Evolutionary conservation across 2,888 invertebrate species (phyloP), one percentile per base, ranked within the genome.

Genomic region (Ditula angustiorana): DNA sequence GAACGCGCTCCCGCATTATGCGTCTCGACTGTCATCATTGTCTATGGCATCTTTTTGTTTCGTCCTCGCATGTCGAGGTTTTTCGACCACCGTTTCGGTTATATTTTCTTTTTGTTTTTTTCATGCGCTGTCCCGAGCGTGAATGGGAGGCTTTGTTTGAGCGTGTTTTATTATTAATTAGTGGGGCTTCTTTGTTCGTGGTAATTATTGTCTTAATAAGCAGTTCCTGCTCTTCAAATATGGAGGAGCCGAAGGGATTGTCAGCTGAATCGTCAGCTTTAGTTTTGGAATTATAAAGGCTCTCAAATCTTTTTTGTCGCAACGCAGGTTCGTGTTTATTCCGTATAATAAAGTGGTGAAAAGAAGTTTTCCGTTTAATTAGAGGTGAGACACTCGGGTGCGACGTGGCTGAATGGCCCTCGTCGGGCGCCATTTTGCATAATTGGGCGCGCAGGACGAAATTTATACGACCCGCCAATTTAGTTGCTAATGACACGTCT

Each of bases 151-250:
- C 87, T 90, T 92, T 92, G 91, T 92, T 90, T 90, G 90, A 85
- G 87, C 88, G 88, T 90, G 92, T 92, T 90, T 92, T 92, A 92
- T 92, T 92, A 92, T 92, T 92, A 92, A 92, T 92, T 92, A 92
- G 92, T 91, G 92, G 84, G 79, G 85, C 82, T 83, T 84, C 87
- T 90, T 92, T 92, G 92, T 92, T 88, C 88, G 86, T 90, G 92
- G 92, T 85, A 92, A 92, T 92, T 92, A 92, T 92, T 90, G 90
- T 92, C 90, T 90, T 92, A 92, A 92, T 92, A 92, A 92, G 92
- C 88, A 88, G 92, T 92, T 91, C 92, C 92, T 89, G 88, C 85
- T 87, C 79, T 80, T 83, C 86, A 85, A 87, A 85, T 87, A 81
- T 84, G 83, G 82, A 83, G 78, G 83, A 83, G 81, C 70, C 77